phyloP scores from a whole-genome alignment of 1,140 invertebrate genomes.

The Pectinophora gossypiella region DNA sequence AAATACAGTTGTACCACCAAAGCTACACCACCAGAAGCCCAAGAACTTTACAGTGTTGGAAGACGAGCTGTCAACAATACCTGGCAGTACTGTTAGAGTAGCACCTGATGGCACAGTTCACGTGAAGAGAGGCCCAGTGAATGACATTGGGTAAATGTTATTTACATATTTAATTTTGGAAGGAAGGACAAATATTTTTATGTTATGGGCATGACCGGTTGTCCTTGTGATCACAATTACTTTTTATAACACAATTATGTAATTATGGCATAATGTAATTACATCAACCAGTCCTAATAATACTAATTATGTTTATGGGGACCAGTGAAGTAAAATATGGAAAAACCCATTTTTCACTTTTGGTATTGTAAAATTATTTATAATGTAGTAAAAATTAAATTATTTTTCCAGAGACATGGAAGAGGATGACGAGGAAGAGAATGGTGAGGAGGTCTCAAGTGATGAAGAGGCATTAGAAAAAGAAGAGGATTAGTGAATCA shows the following conservation, averaged over 20 bases:
- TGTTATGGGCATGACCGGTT: no score
- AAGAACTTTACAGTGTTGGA: slow-evolving; percentile 73
- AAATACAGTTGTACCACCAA: slow-evolving; percentile 38
- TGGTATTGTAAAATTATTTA: not conserved
- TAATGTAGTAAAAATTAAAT: not conserved
- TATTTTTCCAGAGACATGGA: slow-evolving; percentile 13
- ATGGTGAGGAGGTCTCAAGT: not conserved
- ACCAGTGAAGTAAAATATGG: no score
- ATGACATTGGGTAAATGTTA: not conserved
- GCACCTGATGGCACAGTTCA: slow-evolving; percentile 75
- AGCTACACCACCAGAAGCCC: slow-evolving; percentile 63
- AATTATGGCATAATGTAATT: no score
- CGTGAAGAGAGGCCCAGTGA: slow-evolving; percentile 30
- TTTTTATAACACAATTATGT: no score
- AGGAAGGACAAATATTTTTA: no score
- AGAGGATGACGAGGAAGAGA: slow-evolving; percentile 22
- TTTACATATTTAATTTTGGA: not conserved
- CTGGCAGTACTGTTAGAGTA: slow-evolving; percentile 67
- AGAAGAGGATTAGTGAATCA: slow-evolving; percentile 14
- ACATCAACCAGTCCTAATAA: no score
- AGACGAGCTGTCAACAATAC: slow-evolving; percentile 77
- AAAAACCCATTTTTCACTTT: no score
- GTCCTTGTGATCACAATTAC: no score
- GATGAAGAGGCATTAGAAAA: slow-evolving; percentile 16
- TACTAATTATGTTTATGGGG: no score